Evolutionary conservation across 1,140 invertebrate species (phyloP).

Genomic region (Sinella curviseta): DNA sequence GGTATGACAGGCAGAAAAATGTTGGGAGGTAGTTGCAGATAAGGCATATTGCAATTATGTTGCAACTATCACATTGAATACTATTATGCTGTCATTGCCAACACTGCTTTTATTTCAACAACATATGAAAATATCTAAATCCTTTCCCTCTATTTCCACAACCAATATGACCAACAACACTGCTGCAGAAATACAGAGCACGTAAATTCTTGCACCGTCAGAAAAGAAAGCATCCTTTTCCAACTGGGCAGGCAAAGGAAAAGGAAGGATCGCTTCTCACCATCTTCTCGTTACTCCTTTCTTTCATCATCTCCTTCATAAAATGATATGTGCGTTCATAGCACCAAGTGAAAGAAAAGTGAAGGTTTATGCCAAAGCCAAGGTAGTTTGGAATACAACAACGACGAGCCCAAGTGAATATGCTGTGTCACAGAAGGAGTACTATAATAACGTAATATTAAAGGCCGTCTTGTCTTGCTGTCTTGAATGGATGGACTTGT

Average conservation of each 20-base stretch:
- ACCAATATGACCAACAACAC: no score
- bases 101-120: neutral
- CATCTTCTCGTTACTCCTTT: no score
- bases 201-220: neutral
- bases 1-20: no score
- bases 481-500: neutral
- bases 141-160: neutral
- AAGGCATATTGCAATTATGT: neutral
- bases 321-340: neutral
- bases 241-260: neutral
- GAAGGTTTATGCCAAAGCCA: no score
- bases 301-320: neutral
- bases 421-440: no score
- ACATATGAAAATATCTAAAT: conserved; percentile 4
- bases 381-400: no score
- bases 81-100: neutral
- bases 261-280: no score
- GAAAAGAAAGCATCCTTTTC: neutral
- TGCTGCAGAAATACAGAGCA: no score
- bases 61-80: neutral
- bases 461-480: no score
- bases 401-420: no score
- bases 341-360: neutral
- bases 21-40: no score
- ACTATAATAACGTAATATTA: no score